phyloP scores from a whole-genome alignment of 2,113 vertebrate species.

The Haplotaxodon microlepis region DNA sequence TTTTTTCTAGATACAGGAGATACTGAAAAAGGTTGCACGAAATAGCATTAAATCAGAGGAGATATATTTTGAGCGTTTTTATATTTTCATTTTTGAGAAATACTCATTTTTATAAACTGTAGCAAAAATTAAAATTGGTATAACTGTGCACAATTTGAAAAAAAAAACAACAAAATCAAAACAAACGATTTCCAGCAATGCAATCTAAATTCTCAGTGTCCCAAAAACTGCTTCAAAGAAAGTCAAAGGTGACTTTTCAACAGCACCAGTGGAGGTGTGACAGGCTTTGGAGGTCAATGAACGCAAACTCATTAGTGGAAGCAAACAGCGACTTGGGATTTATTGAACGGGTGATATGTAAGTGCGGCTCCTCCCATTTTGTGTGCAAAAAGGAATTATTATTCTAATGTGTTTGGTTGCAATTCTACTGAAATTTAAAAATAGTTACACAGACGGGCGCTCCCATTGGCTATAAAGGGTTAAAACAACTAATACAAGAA shows the following conservation, averaged over 20 bases:
- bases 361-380: background rate
- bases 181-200: background rate
- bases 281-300: background rate
- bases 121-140: background rate
- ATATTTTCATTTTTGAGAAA: background rate
- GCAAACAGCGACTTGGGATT: background rate
- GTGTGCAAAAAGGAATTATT: background rate
- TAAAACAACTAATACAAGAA: background rate
- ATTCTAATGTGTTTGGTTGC: background rate
- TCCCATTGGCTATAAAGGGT: background rate
- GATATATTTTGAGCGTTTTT: background rate
- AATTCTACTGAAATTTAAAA: background rate
- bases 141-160: background rate
- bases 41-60: background rate
- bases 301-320: background rate
- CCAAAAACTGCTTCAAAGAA: background rate
- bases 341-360: background rate
- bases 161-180: background rate
- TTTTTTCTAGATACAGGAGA: background rate
- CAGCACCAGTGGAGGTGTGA: background rate
- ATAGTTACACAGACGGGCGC: background rate
- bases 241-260: background rate
- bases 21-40: accelerated
- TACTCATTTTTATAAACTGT: background rate
- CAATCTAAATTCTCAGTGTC: background rate